Conservation (phyloP, 2,888 invertebrate genomes). For the Gortyna flavago region DNA sequence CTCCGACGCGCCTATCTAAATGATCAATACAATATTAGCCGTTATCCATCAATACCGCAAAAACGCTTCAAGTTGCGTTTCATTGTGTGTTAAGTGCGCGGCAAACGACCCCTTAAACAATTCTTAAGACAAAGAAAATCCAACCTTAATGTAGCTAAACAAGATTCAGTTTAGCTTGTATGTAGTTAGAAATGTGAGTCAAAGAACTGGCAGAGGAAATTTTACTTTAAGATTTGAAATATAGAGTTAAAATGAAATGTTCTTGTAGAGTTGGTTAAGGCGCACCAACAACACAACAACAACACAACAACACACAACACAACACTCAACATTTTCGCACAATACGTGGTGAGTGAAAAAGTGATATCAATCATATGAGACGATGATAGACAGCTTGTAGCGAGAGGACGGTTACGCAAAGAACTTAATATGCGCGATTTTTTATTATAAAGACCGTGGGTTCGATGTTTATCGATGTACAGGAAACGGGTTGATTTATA, state of each 20-base stretch:
- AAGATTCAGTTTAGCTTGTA: conserved; percentile 28
- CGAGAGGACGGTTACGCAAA: conserved; percentile 59
- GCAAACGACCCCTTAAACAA: conserved; percentile 78
- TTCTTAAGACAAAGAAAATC: conserved; percentile 71
- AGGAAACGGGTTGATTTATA: conserved; percentile 60
- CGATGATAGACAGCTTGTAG: conserved; percentile 81
- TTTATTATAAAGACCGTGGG: conserved; percentile 59
- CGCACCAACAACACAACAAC: too few species aligned
- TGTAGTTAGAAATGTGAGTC: not conserved
- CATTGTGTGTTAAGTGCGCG: conserved; percentile 80
- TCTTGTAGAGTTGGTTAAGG: conserved; percentile 65
- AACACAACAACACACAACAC: too few species aligned
- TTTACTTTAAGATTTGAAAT: not conserved
- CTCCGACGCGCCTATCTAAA: conserved; percentile 59
- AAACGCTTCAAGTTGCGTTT: conserved; percentile 78
- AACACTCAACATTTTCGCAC: conserved; percentile 75
- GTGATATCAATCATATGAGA: conserved; percentile 87
- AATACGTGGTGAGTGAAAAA: conserved; percentile 79
- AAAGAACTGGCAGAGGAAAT: conserved; percentile 24
- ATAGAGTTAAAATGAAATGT: conserved; percentile 31
- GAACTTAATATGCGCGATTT: conserved; percentile 60
- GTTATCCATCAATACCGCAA: conserved; percentile 80
- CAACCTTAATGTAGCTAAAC: conserved; percentile 42
- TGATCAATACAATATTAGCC: conserved; percentile 80
- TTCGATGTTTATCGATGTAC: conserved; percentile 51